These are phyloP conservation scores for Fulica atra DNA, from an alignment of 2,113 vertebrate genomes.

Conservation along the genomic window DNA sequence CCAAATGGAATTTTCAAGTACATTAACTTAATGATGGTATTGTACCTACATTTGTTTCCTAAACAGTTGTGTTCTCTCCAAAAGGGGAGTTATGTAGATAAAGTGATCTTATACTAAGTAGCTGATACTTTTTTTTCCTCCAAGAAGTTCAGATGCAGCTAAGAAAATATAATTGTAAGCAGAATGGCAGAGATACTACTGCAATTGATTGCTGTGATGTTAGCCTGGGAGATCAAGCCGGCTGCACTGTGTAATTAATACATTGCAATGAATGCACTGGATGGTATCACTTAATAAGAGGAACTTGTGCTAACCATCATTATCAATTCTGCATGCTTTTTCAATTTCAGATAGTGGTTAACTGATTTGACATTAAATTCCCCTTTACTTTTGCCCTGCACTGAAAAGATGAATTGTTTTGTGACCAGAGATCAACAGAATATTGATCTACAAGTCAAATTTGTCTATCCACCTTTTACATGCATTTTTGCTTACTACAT, in stretches of 20 bases:
- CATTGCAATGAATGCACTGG: neutral
- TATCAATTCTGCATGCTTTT: neutral
- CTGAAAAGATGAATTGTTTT: conserved; percentile 39
- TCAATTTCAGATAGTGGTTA: conserved; percentile 32
- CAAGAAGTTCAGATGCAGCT: neutral
- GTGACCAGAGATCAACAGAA: conserved; percentile 21
- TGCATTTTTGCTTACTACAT: conserved; percentile 25
- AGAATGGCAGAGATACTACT: neutral
- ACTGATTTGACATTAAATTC: conserved; percentile 37
- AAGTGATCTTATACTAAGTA: neutral
- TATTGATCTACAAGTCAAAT: conserved; percentile 41
- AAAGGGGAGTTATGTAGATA: neutral
- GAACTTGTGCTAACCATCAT: neutral
- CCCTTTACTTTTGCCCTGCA: conserved; percentile 27
- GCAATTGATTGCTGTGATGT: neutral
- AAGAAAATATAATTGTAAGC: neutral
- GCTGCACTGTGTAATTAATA: neutral
- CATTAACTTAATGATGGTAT: neutral
- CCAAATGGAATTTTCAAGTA: neutral
- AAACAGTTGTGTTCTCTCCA: neutral
- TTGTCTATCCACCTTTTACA: conserved; percentile 18
- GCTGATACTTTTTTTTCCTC: neutral
- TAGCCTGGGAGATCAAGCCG: neutral
- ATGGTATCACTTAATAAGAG: neutral
- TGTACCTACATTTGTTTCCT: neutral